A percentile compares a stretch with the other conserved stretches of the same genome.
These are phyloP conservation scores for Epinotia bilunana DNA, from an alignment of 2,888 invertebrate genomes.

Conservation along the genomic window DNA sequence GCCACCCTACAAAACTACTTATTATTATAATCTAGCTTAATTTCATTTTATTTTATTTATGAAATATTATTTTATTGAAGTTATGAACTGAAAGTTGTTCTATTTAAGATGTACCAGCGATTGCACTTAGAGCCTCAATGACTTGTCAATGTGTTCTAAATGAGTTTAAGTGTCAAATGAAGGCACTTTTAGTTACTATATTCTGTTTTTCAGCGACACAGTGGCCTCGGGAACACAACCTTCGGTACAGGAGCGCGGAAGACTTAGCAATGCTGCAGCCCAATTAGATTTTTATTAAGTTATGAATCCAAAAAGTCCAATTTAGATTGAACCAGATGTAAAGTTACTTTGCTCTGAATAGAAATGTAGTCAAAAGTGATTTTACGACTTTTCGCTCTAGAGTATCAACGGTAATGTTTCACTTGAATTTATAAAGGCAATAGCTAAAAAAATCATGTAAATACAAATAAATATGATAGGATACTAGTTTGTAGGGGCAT, in stretches of 20 bases:
- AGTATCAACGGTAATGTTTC: not conserved
- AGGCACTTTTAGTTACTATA: not conserved
- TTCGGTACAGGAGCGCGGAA: constrained; percentile 79
- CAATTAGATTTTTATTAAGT: constrained; percentile 42
- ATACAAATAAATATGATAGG: not conserved
- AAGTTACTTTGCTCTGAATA: not conserved
- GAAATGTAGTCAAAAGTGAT: not conserved
- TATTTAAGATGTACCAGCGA: no score
- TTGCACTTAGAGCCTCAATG: no score
- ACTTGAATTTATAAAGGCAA: not conserved
- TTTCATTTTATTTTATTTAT: no score
- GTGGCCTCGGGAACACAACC: constrained; percentile 81
- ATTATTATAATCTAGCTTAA: no score
- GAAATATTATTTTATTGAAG: no score
- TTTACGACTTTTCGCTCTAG: not conserved
- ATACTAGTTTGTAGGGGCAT: not conserved
- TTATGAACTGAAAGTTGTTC: no score
- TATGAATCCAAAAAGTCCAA: constrained; percentile 7
- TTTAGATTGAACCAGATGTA: not conserved
- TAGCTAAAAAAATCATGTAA: not conserved
- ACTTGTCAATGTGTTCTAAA: no score
- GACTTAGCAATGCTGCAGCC: constrained; percentile 68
- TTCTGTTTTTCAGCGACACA: constrained; percentile 73
- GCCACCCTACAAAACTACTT: no score
- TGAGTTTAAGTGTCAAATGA: no score